These are phyloP conservation scores for Chlorodrepanis virens DNA, from an alignment of 2,113 vertebrate genomes.

Conservation along the genomic window DNA sequence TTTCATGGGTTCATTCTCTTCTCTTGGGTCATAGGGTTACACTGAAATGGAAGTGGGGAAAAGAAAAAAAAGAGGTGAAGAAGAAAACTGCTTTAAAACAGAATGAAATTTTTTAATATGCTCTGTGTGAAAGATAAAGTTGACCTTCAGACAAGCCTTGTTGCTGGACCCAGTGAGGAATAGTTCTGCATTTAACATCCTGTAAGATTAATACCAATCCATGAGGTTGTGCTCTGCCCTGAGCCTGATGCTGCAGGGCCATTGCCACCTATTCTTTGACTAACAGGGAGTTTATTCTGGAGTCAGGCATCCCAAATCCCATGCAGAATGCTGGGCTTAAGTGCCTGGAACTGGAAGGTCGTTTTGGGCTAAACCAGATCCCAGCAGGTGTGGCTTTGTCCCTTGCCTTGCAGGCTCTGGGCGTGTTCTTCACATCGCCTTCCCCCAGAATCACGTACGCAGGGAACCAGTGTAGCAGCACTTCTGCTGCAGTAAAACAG, in stretches of 20 bases:
- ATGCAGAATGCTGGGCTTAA: not conserved
- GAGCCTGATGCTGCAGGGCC: not conserved
- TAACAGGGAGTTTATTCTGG: not conserved
- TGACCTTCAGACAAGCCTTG: not conserved
- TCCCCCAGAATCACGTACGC: accelerated
- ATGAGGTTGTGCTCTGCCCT: not conserved
- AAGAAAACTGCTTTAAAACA: not conserved
- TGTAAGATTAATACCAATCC: not conserved
- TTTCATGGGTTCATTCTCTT: constrained; percentile 79
- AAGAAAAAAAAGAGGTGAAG: constrained; percentile 39
- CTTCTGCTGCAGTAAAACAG: not conserved
- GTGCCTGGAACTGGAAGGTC: not conserved
- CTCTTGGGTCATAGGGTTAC: constrained; percentile 57
- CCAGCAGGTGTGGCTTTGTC: not conserved
- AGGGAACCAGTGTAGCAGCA: not conserved
- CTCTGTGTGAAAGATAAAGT: not conserved
- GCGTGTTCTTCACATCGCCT: not conserved
- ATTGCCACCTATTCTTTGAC: not conserved
- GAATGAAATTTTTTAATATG: not conserved
- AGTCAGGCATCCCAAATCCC: not conserved
- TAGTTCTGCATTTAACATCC: not conserved
- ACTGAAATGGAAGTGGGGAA: constrained; percentile 38
- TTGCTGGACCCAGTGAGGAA: not conserved
- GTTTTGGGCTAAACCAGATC: not conserved
- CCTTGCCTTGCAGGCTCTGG: not conserved